Base-by-base conservation (phyloP, 2,113 vertebrate species). In the Machaerirhynchus nigripectus region DNA sequence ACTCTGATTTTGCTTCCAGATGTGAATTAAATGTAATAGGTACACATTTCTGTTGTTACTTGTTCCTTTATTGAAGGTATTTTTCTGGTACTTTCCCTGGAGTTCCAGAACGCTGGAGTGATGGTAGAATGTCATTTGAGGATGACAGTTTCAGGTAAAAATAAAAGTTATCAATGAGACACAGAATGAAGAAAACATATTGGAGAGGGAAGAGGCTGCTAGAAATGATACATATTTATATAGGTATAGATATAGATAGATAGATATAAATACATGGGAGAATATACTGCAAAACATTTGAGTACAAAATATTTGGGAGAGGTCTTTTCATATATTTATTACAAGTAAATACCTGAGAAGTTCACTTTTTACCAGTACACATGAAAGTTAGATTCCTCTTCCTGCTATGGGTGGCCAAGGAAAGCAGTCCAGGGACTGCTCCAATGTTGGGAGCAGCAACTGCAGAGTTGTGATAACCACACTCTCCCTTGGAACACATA, bases 1-100 rank as follows among this genome's bases (percentile, higher is more conserved):
- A 61, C 9, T 71, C 39, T 52, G 10, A 46, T 79, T 84, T 68
- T 92, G 4, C 60, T 95, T 78, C 60, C 92, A 97, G 87, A 49
- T 84, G 13, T 92, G 44, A 92, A 69, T 56, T 64, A 56, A 33
- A 53, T 79, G 44, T 44, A 85, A 83, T 33, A 93, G 33, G 31
- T 52, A n/a, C 5, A 42, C 15, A 31, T 90, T 77, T 75, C 83
- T 77, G 10, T 56, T 81, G 14, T 52, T 39, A n/a, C 27, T 80
- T 81, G 13, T 44, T 88, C 3, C 1, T 65, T 81, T 89, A 77
- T 15, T 67, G 35, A 92, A 92, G 14, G 4, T 8, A 16, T 74
- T 39, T 86, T 92, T 81, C 68, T 59, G 27, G 7, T 63, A 49
- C 33, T 86, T 81, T 44, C 11, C 6, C 19, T 60, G 9, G 37